Evolutionary conservation across 1,140 invertebrate genomes (phyloP), one percentile per base, ranked within the genome.

Genomic region (Calliopsis andreniformis): DNA sequence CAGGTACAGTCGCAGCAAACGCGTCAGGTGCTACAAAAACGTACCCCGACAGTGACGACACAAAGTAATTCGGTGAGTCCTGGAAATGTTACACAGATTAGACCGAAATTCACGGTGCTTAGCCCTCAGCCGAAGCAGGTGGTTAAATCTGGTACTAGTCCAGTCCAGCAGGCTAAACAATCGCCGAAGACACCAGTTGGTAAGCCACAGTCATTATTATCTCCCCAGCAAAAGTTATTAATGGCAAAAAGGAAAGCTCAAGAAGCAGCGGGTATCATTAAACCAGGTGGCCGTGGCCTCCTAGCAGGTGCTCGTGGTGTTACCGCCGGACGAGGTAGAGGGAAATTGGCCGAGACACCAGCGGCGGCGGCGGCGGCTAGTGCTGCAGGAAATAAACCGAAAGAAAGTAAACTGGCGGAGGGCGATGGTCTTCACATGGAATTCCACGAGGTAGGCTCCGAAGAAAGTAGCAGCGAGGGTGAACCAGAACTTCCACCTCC

Each of bases 401-500:
- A 92, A 64, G 91, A 92, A 45, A 92, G 91, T 47, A 92, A 93
- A 83, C 70, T 92, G 3, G 90, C 90, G 0, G 91, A 92, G 5
- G 89, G 90, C 8, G 92, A 92, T 58, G 91, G 90, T 6, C 73
- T 93, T 28, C 92, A 92, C 61, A 92, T 92, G 92, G 91, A 92
- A 51, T 92, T 92, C 75, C 92, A 92, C 25, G 89, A 92, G 66
- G 86, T 90, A 3, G 84, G 87, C 8, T 89, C 89, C 0, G 91
- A 93, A 30, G 93, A 93, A 28, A 93, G 93, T 68, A 93, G 93
- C 70, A 93, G 93, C 51, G 93, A 94, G 55, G 93, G 91, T 28
- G 90, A 94, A 39, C 91, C 93, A 28, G 94, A 91, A 28, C 67
- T 94, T 82, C 93, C 93, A 58, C 94, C 94, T 88, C 93, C 94